phyloP scores from a whole-genome alignment of 1,140 invertebrate genomes.

The Acyrthosiphon pisum region DNA sequence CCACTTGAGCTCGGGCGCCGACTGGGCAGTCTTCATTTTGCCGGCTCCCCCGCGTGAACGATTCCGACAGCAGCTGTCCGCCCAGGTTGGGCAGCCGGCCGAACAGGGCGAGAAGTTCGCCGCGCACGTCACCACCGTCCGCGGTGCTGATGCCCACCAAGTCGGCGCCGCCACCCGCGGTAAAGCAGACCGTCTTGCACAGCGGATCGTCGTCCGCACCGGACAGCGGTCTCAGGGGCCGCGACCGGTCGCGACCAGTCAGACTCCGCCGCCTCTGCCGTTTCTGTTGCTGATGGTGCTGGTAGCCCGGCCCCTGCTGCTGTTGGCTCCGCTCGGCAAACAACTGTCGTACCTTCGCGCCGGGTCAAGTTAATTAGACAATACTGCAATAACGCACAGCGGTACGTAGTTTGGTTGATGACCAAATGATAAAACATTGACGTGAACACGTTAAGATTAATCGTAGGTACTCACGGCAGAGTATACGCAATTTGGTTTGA shows the following conservation, averaged over 20 bases:
- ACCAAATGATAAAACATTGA: too few species aligned
- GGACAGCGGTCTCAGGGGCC: constrained; percentile 62
- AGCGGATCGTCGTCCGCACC: constrained; percentile 37
- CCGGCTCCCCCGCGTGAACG: not conserved
- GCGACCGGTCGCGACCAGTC: constrained; percentile 62
- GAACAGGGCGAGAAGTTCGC: constrained; percentile 57
- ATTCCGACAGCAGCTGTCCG: constrained; percentile 57
- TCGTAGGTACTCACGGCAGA: too few species aligned
- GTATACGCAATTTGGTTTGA: too few species aligned
- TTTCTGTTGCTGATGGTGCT: constrained; percentile 3
- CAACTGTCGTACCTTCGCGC: constrained; percentile 59
- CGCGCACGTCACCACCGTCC: not conserved
- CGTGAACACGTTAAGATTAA: too few species aligned
- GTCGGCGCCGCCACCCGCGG: not conserved
- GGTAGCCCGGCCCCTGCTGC: not conserved
- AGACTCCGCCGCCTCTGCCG: constrained; percentile 29
- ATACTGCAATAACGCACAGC: not conserved
- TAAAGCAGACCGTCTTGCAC: constrained; percentile 34
- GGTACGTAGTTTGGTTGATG: too few species aligned
- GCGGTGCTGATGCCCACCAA: not conserved
- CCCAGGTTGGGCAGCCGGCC: constrained; percentile 60
- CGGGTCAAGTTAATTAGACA: not conserved
- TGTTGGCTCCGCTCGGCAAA: constrained; percentile 59
- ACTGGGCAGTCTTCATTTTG: constrained; percentile 49
- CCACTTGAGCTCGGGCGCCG: constrained; percentile 50